phyloP scores from a whole-genome alignment of 2,797 vertebrate genomes.

The Polyboroides typus region DNA sequence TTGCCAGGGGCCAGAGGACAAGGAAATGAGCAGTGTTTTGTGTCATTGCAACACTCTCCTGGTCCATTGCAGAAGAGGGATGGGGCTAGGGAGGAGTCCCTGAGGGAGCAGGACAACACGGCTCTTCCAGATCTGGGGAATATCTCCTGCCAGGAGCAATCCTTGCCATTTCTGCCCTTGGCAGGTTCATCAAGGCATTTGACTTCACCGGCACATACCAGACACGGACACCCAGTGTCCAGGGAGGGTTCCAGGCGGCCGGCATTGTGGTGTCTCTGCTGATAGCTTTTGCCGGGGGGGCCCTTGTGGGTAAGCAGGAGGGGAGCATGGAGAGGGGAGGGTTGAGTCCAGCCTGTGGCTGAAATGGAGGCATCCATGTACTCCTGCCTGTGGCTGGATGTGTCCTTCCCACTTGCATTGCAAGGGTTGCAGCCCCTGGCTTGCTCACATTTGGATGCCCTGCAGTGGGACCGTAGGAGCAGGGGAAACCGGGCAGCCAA shows the following conservation, averaged over 20 bases:
- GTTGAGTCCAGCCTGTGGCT: neutral
- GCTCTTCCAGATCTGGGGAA: neutral
- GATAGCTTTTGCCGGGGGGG: conserved; percentile 89
- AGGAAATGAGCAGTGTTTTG: neutral
- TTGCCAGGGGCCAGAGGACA: neutral
- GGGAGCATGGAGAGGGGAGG: neutral
- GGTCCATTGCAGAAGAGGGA: neutral
- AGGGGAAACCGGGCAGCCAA: neutral
- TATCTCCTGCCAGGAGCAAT: neutral
- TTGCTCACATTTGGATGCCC: neutral
- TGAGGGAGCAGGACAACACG: fast-evolving
- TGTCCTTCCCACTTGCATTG: fast-evolving
- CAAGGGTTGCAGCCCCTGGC: neutral
- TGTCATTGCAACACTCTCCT: neutral
- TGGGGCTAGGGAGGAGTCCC: neutral
- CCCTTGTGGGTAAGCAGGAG: conserved; percentile 83
- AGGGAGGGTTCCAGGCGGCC: conserved; percentile 89
- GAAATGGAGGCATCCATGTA: neutral
- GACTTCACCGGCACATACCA: conserved; percentile 63
- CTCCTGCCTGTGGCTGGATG: neutral
- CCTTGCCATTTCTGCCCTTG: neutral
- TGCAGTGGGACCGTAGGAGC: no score
- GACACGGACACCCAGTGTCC: conserved; percentile 57
- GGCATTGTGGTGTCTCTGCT: conserved; percentile 86
- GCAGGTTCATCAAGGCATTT: conserved; percentile 80